Percentiles rank a stretch among this genome's conserved stretches.
phyloP scores from a whole-genome alignment of 1,140 invertebrate genomes.

The Tetramorium alpestre region DNA sequence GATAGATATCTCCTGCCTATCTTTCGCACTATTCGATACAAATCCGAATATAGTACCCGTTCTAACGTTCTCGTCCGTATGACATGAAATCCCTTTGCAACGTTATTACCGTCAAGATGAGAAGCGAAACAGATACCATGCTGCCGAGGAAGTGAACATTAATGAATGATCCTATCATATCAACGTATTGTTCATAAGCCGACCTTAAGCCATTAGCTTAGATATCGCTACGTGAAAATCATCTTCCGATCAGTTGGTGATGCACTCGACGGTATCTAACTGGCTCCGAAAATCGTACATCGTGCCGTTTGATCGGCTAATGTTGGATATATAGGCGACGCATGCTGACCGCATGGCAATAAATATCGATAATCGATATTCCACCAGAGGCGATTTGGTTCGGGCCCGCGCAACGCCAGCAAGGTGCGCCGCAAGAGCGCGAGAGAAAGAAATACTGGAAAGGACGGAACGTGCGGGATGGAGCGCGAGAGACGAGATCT shows the following conservation, averaged over 20 bases:
- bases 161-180: conserved; percentile 10
- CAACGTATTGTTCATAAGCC: conserved; percentile 1
- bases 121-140: conserved; percentile 1
- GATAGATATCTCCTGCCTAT: not conserved
- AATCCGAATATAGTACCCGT: not conserved
- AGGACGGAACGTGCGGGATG: not conserved
- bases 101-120: not conserved
- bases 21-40: not conserved
- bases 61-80: not conserved
- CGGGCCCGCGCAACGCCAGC: conserved; percentile 34
- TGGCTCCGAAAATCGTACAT: conserved; percentile 64
- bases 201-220: conserved; percentile 32
- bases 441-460: conserved; percentile 33
- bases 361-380: conserved; percentile 81
- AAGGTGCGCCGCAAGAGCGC: conserved; percentile 61
- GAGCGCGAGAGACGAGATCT: conserved; percentile 47
- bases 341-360: conserved; percentile 77
- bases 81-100: conserved; percentile 14
- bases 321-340: conserved; percentile 73
- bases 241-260: conserved; percentile 38
- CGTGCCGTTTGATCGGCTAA: conserved; percentile 68
- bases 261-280: conserved; percentile 53
- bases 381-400: conserved; percentile 70
- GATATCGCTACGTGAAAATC: conserved; percentile 39
- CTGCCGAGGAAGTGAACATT: conserved; percentile 18